phyloP scores from a whole-genome alignment of 2,797 vertebrate species.

The Syngnathus acus region DNA sequence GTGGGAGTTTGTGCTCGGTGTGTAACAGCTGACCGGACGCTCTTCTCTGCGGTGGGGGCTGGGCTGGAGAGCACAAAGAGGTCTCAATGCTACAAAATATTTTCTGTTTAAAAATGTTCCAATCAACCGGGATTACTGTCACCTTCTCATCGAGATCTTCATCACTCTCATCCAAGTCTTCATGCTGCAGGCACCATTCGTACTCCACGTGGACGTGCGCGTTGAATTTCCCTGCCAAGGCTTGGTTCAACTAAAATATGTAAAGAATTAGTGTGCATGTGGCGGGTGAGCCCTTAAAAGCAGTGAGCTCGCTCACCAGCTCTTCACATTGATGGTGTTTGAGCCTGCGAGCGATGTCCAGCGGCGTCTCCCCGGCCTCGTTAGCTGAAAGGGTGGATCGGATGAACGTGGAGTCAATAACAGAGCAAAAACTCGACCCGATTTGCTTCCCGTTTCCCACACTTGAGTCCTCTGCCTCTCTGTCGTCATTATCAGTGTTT shows the following conservation, averaged over 20 bases:
- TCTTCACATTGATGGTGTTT: constrained; percentile 94
- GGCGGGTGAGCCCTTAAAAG: not conserved
- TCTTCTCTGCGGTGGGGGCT: constrained; percentile 93
- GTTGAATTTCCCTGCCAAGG: constrained; percentile 90
- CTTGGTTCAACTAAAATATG: constrained; percentile 81
- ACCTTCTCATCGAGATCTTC: constrained; percentile 95
- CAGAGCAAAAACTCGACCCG: constrained; percentile 31
- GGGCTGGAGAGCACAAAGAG: constrained; percentile 65
- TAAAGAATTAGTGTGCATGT: not conserved
- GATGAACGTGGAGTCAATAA: constrained; percentile 26
- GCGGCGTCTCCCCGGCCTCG: constrained; percentile 88
- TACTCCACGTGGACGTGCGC: constrained; percentile 96
- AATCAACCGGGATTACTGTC: not conserved
- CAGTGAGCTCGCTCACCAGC: constrained; percentile 81
- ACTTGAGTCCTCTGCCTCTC: constrained; percentile 20
- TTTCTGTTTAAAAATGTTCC: not conserved
- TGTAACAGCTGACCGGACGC: constrained; percentile 90
- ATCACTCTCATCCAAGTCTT: constrained; percentile 95
- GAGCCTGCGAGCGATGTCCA: constrained; percentile 91
- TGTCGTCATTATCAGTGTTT: constrained; percentile 39
- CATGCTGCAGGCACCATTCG: constrained; percentile 93
- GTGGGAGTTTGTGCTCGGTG: constrained; percentile 72
- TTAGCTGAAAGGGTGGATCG: constrained; percentile 74
- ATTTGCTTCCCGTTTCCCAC: constrained; percentile 50
- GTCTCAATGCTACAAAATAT: not conserved